A percentile compares a stretch with the other conserved stretches of the same genome.
Conservation (phyloP, 2,888 invertebrate genomes). For the Papilio demoleus region DNA sequence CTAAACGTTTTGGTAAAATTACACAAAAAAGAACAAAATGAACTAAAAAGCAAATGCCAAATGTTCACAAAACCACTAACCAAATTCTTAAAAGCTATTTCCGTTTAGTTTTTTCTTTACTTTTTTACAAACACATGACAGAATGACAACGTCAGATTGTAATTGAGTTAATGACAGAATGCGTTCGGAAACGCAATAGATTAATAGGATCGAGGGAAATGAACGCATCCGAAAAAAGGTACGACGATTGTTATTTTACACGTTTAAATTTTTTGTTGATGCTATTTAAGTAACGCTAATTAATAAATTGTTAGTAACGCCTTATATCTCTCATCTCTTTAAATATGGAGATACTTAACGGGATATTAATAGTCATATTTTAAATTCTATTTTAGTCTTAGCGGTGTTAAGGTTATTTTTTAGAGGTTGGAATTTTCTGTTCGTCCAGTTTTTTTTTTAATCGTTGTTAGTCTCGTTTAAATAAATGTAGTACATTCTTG, state of each 20-base stretch:
- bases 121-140: slow-evolving; percentile 58
- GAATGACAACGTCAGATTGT: slow-evolving; percentile 69
- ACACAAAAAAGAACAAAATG: neutral
- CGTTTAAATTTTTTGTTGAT: slow-evolving; percentile 53
- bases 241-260: slow-evolving; percentile 62
- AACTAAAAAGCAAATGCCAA: neutral
- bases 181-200: slow-evolving; percentile 63
- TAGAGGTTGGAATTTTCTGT: neutral
- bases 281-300: slow-evolving; percentile 53
- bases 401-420: neutral
- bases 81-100: slow-evolving; percentile 42
- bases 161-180: slow-evolving; percentile 79
- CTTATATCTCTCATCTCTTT: slow-evolving; percentile 15
- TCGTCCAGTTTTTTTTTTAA: neutral
- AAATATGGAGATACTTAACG: slow-evolving; percentile 7
- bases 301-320: slow-evolving; percentile 25
- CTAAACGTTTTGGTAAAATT: neutral
- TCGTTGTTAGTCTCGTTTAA: neutral
- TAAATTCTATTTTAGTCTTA: neutral
- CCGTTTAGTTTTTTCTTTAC: slow-evolving; percentile 49
- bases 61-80: slow-evolving; percentile 14
- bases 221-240: slow-evolving; percentile 61
- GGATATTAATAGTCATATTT: neutral
- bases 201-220: slow-evolving; percentile 64
- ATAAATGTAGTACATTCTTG: neutral